Conservation (phyloP, 2,888 invertebrate species). For the Tipula unca region DNA sequence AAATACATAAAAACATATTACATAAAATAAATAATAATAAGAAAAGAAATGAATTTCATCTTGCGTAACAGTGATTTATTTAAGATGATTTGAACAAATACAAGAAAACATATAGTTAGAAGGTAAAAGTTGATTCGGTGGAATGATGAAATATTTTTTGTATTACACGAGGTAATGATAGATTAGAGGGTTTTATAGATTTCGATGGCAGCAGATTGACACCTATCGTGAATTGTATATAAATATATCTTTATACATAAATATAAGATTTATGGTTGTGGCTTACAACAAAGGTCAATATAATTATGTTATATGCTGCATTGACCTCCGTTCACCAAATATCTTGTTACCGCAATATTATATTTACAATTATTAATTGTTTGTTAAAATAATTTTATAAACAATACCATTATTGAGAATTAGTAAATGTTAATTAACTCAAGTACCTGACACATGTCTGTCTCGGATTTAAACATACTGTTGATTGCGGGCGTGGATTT, state of each 20-base stretch:
- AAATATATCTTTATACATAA: not conserved
- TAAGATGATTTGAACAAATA: not conserved
- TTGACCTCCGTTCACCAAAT: not conserved
- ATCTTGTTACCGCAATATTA: not conserved
- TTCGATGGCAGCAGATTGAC: not conserved
- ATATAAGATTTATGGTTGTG: not conserved
- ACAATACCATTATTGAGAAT: not conserved
- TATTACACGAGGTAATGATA: not conserved
- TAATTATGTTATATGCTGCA: not conserved
- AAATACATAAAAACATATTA: not conserved
- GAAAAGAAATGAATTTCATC: not conserved
- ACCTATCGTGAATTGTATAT: not conserved
- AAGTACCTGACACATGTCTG: not conserved
- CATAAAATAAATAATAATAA: not conserved
- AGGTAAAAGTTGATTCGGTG: not conserved
- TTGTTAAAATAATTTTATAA: not conserved
- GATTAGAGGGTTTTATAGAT: not conserved
- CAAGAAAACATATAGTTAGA: not conserved
- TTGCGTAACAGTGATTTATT: not conserved
- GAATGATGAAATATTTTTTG: not conserved
- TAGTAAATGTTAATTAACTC: not conserved
- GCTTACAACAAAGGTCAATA: not conserved
- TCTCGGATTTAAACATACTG: not conserved
- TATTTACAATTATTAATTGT: not conserved
- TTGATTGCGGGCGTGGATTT: not conserved